Percentiles rank a stretch among this genome's conserved stretches.
These are phyloP conservation scores for Caligus rogercresseyi DNA, from an alignment of 1,140 invertebrate genomes.

Conservation along the genomic window DNA sequence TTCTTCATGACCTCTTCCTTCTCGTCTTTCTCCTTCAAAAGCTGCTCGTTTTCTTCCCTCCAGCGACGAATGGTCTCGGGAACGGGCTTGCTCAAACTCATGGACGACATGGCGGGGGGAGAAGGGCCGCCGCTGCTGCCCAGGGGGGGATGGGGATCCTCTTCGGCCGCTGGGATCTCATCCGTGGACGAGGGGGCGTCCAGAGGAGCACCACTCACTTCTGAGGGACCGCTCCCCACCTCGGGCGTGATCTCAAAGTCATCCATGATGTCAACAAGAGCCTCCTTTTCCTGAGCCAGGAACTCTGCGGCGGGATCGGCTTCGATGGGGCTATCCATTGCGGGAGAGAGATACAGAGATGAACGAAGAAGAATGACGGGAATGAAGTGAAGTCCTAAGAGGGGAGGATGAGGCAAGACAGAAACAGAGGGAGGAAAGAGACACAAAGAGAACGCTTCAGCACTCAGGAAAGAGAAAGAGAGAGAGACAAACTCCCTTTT, in stretches of 20 bases:
- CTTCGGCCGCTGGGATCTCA: neutral
- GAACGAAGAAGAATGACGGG: too few species aligned
- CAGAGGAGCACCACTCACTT: neutral
- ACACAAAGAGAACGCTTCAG: too few species aligned
- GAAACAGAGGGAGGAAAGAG: too few species aligned
- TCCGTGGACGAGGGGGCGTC: neutral
- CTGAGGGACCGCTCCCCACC: neutral
- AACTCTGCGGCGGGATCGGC: constrained; percentile 13
- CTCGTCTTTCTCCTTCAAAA: constrained; percentile 34
- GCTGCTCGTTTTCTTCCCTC: constrained; percentile 34
- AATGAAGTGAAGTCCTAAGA: too few species aligned
- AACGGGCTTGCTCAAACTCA: constrained; percentile 29
- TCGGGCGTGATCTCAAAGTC: neutral
- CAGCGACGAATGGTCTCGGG: constrained; percentile 37
- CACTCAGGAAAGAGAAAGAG: too few species aligned
- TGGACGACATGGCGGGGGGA: too few species aligned
- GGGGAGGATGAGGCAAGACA: too few species aligned
- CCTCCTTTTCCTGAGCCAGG: constrained; percentile 2
- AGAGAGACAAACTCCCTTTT: too few species aligned
- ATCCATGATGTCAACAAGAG: neutral
- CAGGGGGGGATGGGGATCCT: neutral
- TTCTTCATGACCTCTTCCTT: constrained; percentile 70
- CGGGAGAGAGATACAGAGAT: neutral
- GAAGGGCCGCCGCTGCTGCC: constrained; percentile 15
- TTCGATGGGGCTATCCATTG: neutral